Base-by-base conservation (phyloP, 2,797 vertebrate genomes). In the Brotula barbata region DNA sequence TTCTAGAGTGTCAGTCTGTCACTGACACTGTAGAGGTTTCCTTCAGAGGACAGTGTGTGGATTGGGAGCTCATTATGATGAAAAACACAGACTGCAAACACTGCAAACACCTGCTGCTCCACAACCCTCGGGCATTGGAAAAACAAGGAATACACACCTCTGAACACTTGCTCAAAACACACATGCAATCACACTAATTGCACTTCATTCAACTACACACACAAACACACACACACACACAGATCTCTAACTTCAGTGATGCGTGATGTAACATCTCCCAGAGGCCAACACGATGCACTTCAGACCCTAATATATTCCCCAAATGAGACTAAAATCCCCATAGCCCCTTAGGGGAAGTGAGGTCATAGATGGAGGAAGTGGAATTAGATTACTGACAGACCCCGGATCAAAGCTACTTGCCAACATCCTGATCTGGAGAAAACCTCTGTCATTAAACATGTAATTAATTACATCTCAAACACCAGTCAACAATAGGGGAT, bases 1-100 rank as follows among this genome's bases (percentile, higher is more conserved):
- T 67, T 62, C 20, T 11, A 71, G 28, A 20, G 28, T 43, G 68
- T 54, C n/a, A n/a, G n/a, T n/a, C n/a, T n/a, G n/a, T n/a, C 59
- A 45, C 39, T 58, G 67, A 71, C 46, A 56, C 45, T 48, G 15
- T 58, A 21, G 40, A 40, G 39, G 52, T 77, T 75, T 72, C 53
- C 73, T 80, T 73, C 37, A 45, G 81, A 84, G 75, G 75, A 68
- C 53, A 21, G 39, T 1, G 56, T 49, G 82, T 7, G 60, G 56
- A 82, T 66, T 81, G 85, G 82, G 86, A 88, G 40, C 84, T 89
- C 75, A 86, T 87, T 86, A 89, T 57, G 61, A 78, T 50, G 60
- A 67, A 78, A 82, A 71, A 59, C 79, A 83, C 73, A 39, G 45
- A 78, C n/a, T n/a, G n/a, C n/a, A n/a, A n/a, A 73, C 77, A 83